These are phyloP conservation scores for Drosophila fuyamai DNA, from an alignment of 1,140 invertebrate genomes.

Conservation along the genomic window DNA sequence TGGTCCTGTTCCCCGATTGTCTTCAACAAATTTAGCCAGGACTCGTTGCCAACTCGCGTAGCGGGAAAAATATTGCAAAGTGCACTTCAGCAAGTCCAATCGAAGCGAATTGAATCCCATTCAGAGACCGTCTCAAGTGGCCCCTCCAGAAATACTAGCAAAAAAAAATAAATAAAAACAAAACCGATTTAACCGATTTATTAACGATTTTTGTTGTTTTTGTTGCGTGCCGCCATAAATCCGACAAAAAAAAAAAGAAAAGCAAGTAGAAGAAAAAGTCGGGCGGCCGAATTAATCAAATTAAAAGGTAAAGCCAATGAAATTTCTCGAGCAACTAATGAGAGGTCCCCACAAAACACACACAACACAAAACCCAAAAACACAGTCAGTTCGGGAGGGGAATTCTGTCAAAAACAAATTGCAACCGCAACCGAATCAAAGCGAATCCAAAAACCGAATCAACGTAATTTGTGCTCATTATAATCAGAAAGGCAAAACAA, in stretches of 20 bases:
- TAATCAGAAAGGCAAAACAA: slow-evolving; percentile 47
- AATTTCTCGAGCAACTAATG: slow-evolving; percentile 39
- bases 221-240: slow-evolving; percentile 36
- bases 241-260: neutral
- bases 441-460: slow-evolving; percentile 39
- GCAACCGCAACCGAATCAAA: slow-evolving; percentile 35
- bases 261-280: slow-evolving; percentile 5
- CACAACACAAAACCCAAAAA: neutral
- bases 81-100: slow-evolving; percentile 9
- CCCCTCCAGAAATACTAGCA: neutral
- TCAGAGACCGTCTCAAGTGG: neutral
- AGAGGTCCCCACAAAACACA: slow-evolving; percentile 5
- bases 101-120: neutral
- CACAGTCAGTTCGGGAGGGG: neutral
- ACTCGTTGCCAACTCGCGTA: slow-evolving; percentile 29
- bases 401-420: slow-evolving; percentile 45
- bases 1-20: slow-evolving; percentile 21
- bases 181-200: neutral
- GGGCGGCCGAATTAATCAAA: slow-evolving; percentile 53
- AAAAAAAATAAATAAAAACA: neutral
- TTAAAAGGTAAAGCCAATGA: slow-evolving; percentile 67
- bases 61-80: slow-evolving; percentile 3
- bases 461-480: slow-evolving; percentile 72
- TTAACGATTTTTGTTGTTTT: slow-evolving; percentile 50
- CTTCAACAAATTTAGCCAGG: neutral